A percentile compares a stretch with the other conserved stretches of the same genome.
phyloP scores from a whole-genome alignment of 2,888 invertebrate genomes.

The Amiota mariae region DNA sequence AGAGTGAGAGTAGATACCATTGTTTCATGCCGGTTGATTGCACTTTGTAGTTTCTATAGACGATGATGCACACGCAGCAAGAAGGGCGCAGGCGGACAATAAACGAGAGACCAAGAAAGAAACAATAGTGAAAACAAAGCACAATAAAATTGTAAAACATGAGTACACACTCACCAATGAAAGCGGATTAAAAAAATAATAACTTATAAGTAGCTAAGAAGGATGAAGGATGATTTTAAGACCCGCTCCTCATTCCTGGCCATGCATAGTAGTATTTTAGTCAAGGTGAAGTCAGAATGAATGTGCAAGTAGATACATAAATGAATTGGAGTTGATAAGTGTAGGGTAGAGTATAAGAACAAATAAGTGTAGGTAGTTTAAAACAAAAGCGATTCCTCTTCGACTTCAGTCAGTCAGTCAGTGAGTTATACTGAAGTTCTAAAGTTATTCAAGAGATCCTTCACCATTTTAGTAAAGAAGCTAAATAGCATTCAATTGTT shows the following conservation, averaged over 20 bases:
- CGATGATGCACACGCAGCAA: constrained; percentile 27
- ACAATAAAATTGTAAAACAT: constrained; percentile 18
- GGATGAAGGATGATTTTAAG: constrained; percentile 4
- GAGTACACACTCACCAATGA: constrained; percentile 41
- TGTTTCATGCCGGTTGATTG: constrained; percentile 85
- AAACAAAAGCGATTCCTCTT: neutral
- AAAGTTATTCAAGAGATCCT: neutral
- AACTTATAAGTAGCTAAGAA: constrained; percentile 65
- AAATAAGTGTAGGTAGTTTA: constrained; percentile 2
- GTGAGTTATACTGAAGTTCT: constrained; percentile 3
- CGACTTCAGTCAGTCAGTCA: neutral
- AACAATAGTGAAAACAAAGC: constrained; percentile 47
- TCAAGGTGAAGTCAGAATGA: constrained; percentile 39
- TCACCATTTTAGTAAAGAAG: constrained; percentile 6
- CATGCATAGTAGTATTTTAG: neutral
- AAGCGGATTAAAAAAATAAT: constrained; percentile 71
- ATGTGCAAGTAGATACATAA: neutral
- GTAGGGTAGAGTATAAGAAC: neutral
- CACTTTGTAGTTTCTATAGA: constrained; percentile 83
- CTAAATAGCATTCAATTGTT: constrained; percentile 5
- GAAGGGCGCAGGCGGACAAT: constrained; percentile 13
- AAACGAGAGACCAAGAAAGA: constrained; percentile 2
- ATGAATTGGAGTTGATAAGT: neutral
- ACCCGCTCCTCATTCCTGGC: neutral
- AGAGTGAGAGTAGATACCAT: constrained; percentile 88